These are phyloP conservation scores for Danionella cerebrum DNA, from an alignment of 2,113 vertebrate genomes.

Conservation along the genomic window DNA sequence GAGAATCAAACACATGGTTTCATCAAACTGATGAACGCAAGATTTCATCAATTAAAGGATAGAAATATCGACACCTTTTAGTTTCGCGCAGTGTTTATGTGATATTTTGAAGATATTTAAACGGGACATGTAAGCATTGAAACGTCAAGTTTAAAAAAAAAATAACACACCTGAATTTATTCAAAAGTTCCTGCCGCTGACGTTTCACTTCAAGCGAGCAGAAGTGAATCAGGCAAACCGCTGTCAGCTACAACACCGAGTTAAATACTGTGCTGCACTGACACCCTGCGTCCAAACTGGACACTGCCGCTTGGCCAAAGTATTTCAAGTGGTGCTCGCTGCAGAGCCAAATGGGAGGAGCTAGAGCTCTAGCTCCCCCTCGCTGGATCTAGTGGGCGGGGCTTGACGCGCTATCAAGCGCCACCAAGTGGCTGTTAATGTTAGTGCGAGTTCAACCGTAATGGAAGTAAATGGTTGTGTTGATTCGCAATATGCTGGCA, in stretches of 20 bases:
- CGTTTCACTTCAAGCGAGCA: neutral
- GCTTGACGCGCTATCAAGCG: too few species aligned
- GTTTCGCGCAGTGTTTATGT: neutral
- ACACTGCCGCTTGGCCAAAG: too few species aligned
- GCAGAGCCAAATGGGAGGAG: too few species aligned
- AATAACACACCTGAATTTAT: neutral
- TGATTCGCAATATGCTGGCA: too few species aligned
- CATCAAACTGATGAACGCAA: neutral
- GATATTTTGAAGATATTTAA: neutral
- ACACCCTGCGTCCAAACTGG: slow-evolving; percentile 12
- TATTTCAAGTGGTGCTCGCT: too few species aligned
- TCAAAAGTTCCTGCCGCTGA: neutral
- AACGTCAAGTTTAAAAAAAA: neutral
- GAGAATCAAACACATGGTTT: neutral
- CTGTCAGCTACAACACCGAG: neutral
- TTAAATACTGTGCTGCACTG: slow-evolving; percentile 1
- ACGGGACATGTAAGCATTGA: neutral
- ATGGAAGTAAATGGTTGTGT: too few species aligned
- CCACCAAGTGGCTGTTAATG: too few species aligned
- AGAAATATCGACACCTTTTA: neutral
- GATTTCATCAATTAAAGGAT: neutral
- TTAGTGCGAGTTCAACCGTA: too few species aligned
- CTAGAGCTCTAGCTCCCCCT: too few species aligned
- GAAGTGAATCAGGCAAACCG: neutral
- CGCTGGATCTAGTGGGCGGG: too few species aligned